These are phyloP conservation scores for Gallinago undulata DNA, from an alignment of 2,113 vertebrate genomes.

Conservation along the genomic window DNA sequence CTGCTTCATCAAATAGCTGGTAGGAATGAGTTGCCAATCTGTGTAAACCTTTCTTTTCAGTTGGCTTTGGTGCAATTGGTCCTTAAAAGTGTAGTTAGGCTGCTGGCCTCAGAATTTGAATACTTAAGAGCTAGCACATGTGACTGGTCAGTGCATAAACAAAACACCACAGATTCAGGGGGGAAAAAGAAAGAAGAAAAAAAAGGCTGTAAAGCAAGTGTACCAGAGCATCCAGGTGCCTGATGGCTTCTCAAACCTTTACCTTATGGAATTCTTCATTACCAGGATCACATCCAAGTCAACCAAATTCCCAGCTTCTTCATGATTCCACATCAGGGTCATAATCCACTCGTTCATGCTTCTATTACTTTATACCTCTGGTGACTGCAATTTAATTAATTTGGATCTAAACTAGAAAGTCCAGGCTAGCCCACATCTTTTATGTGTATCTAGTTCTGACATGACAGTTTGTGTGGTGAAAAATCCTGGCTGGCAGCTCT, in stretches of 20 bases:
- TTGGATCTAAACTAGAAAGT: background rate
- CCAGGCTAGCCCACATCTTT: background rate
- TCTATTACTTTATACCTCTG: background rate
- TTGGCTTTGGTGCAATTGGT: background rate
- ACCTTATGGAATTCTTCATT: background rate
- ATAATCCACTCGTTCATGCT: background rate
- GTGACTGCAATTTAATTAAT: background rate
- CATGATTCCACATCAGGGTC: background rate
- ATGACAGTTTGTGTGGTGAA: accelerated
- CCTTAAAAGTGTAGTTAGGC: background rate
- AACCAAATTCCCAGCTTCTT: background rate
- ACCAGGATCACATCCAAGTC: background rate
- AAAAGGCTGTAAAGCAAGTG: background rate
- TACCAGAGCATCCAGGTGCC: background rate
- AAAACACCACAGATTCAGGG: background rate
- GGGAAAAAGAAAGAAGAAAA: no score
- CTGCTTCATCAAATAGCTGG: background rate
- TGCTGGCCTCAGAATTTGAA: background rate
- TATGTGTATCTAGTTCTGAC: background rate
- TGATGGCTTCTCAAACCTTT: background rate
- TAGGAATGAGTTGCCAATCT: background rate
- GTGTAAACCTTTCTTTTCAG: background rate
- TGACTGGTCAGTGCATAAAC: background rate
- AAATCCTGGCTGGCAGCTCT: background rate
- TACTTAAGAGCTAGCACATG: background rate